These are phyloP conservation scores for Trichogramma pretiosum DNA, from an alignment of 1,140 invertebrate species.

Conservation along the genomic window DNA sequence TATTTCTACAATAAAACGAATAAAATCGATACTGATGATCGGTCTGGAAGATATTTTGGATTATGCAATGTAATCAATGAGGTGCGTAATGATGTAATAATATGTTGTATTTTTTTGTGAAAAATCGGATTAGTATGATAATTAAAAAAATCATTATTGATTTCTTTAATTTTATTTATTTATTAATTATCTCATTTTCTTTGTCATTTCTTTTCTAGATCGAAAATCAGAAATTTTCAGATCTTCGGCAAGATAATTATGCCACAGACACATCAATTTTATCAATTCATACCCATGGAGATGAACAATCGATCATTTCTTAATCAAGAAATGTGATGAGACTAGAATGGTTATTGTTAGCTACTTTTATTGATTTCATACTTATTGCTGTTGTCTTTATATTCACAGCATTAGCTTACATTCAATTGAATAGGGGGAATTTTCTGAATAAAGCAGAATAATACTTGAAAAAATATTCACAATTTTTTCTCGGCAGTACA, in stretches of 20 bases:
- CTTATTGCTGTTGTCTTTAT: conserved; percentile 49
- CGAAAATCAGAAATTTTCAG: conserved; percentile 31
- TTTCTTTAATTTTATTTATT: neutral
- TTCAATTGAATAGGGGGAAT: conserved; percentile 5
- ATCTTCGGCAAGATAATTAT: too few species aligned
- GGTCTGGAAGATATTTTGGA: conserved; percentile 44
- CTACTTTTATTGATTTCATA: conserved; percentile 53
- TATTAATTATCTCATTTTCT: neutral
- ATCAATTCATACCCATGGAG: conserved; percentile 31
- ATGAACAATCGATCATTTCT: conserved; percentile 34
- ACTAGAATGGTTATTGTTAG: conserved; percentile 54
- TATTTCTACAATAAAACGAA: conserved; percentile 39
- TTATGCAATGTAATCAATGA: conserved; percentile 27
- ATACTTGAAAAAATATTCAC: too few species aligned
- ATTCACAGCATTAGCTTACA: conserved; percentile 45
- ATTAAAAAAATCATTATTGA: neutral
- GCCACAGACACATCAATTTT: conserved; percentile 10
- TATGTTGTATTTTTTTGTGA: neutral
- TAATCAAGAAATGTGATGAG: conserved; percentile 37
- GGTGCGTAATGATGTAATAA: conserved; percentile 15
- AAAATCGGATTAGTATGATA: conserved; percentile 3
- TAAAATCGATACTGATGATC: conserved; percentile 45
- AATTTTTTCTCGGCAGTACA: too few species aligned
- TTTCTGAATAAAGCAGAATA: neutral
- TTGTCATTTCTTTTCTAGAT: conserved; percentile 19